Evolutionary conservation across 2,888 invertebrate genomes (phyloP).

Genomic region (Iphiclides podalirius): DNA sequence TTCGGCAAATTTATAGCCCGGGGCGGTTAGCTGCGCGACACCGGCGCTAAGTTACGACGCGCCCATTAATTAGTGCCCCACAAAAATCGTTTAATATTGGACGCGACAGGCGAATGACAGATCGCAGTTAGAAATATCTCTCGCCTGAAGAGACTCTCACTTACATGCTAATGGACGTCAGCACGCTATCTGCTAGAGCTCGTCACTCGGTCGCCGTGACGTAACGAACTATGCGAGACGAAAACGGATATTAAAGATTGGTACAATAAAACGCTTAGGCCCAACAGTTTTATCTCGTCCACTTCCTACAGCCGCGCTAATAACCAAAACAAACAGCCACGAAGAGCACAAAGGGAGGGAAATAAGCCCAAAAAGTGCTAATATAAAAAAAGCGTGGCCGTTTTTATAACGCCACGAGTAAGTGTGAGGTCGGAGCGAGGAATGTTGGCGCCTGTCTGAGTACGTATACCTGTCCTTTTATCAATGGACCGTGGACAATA

Average conservation of each 20-base stretch:
- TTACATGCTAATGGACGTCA: conserved; percentile 61
- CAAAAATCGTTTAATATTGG: conserved; percentile 45
- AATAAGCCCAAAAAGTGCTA: conserved; percentile 76
- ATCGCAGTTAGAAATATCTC: conserved; percentile 29
- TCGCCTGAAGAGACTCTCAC: conserved; percentile 23
- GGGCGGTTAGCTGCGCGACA: conserved; percentile 46
- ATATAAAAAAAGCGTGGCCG: conserved; percentile 75
- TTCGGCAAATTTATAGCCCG: conserved; percentile 60
- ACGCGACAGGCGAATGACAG: conserved; percentile 29
- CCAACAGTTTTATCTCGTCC: conserved; percentile 73
- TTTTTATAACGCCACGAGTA: conserved; percentile 74
- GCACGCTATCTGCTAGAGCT: conserved; percentile 44
- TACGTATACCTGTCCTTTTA: conserved; percentile 80
- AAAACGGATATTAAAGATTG: conserved; percentile 72
- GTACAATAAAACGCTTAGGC: conserved; percentile 78
- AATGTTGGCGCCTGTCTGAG: conserved; percentile 81
- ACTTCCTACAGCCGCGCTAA: conserved; percentile 76
- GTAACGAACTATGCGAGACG: conserved; percentile 37
- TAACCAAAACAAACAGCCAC: conserved; percentile 77
- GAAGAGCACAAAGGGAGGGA: conserved; percentile 69
- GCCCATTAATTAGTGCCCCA: conserved; percentile 60
- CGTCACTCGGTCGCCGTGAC: conserved; percentile 37
- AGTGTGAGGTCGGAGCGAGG: conserved; percentile 79
- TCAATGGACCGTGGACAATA: conserved; percentile 76
- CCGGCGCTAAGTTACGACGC: conserved; percentile 32